These are phyloP conservation scores for Pitta sordida DNA, from an alignment of 2,113 vertebrate genomes.

Conservation along the genomic window DNA sequence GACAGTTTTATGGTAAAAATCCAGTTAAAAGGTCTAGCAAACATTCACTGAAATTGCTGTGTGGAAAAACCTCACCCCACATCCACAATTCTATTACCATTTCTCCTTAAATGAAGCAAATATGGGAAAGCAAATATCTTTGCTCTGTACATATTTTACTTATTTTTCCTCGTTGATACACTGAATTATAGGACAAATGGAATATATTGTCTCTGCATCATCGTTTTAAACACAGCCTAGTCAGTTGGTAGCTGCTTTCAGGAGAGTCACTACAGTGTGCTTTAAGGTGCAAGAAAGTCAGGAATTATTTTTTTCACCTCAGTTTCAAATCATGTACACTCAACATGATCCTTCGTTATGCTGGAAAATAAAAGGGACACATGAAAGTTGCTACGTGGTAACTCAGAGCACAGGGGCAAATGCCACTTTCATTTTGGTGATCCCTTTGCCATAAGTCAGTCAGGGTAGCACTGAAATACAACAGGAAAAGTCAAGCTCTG, in stretches of 20 bases:
- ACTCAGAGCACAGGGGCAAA: not conserved
- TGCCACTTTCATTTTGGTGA: not conserved
- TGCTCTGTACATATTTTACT: not conserved
- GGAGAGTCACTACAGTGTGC: not conserved
- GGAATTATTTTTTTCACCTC: not conserved
- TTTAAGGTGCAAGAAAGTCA: not conserved
- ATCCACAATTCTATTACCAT: not conserved
- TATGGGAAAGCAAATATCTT: not conserved
- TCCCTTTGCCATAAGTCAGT: rapidly evolving
- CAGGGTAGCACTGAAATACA: not conserved
- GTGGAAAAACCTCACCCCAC: not conserved
- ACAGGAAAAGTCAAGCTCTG: not conserved
- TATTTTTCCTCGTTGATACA: not conserved
- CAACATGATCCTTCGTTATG: not conserved
- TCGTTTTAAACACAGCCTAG: not conserved
- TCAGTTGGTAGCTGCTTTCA: not conserved
- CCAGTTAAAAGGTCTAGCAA: not conserved
- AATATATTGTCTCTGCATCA: not conserved
- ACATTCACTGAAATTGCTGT: not conserved
- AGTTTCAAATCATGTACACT: not conserved
- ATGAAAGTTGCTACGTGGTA: rapidly evolving
- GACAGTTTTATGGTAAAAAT: not conserved
- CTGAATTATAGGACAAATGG: not conserved
- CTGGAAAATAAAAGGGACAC: not conserved
- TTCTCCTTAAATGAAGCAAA: not conserved